Base-by-base conservation (phyloP, 2,888 invertebrate genomes). In the Lissocephala sabroskyi region DNA sequence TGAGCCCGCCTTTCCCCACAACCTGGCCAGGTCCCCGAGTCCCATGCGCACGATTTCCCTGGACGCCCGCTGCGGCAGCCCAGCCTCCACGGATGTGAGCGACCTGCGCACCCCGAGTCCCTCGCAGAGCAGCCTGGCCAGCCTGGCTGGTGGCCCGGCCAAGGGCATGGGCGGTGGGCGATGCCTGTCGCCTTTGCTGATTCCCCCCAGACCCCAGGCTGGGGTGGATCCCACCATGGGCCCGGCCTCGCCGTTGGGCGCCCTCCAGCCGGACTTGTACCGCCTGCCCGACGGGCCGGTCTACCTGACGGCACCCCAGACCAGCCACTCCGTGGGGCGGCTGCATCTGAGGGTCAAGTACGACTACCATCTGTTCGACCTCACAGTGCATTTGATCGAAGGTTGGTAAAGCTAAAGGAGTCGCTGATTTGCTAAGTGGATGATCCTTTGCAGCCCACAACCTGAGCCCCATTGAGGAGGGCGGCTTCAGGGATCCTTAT, bases 341-440 rank as follows among this genome's bases (percentile, higher is more conserved):
- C 87, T 96, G 58, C 96, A 96, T 80, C 88, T 95, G 65, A 87
- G 94, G 45, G 86, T 96, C 48, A 94, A 92, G 75, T 96, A 96
- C 79, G 96, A 96, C 85, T 95, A 95, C 79, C 92, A 95, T 82
- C 88, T 93, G 59, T 95, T 95, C 11, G 96, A 96, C 83, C 87
- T 96, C 63, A 91, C 94, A 62, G 92, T 95, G n/a, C 95, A 96
- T 85, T 87, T 96, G 62, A 95, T 96, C 84, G 95, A 96, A 90
- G 94, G 94, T 93, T 17, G 29, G 58, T 4, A 17, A 10, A 23
- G 7, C 3, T 23, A 23, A 7, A 23, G 23, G 23, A 23, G 7
- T n/a, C n/a, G 23, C 3, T 5, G 23, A 23, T 2, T 14, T 19
- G 9, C 16, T 36, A 32, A 10, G 4, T 17, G 1, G 13, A 13